Conservation (phyloP, 1,140 invertebrate genomes). For the Sminthurides bifidus region DNA sequence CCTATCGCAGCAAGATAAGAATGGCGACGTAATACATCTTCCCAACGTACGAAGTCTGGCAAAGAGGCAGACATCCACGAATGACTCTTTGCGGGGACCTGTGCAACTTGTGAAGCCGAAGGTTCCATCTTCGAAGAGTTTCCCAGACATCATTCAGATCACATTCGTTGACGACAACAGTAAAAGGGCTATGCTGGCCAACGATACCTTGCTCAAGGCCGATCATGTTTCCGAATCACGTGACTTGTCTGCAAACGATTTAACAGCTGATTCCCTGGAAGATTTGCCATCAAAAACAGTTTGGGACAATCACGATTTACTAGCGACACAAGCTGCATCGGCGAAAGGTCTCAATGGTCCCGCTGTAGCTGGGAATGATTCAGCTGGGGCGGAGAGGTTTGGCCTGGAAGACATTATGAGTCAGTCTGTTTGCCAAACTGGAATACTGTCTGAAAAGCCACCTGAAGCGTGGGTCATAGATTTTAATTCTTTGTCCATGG, state of each 20-base stretch:
- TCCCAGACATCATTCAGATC: constrained; percentile 29
- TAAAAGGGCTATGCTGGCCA: background rate
- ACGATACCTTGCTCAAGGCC: background rate
- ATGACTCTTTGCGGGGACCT: background rate
- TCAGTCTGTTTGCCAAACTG: constrained; percentile 8
- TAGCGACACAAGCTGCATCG: too few species aligned
- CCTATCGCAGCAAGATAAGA: background rate
- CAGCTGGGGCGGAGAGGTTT: background rate
- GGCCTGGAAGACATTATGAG: background rate
- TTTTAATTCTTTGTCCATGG: constrained; percentile 22
- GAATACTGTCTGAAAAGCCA: constrained; percentile 25
- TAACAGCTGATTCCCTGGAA: constrained; percentile 26
- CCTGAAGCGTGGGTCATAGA: constrained; percentile 30
- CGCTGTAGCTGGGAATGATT: too few species aligned
- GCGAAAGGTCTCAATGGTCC: too few species aligned
- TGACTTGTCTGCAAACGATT: background rate
- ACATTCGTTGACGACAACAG: constrained; percentile 4
- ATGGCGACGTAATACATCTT: too few species aligned
- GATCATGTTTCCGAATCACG: too few species aligned
- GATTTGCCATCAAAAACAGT: constrained; percentile 11
- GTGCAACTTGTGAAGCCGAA: background rate
- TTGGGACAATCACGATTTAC: too few species aligned
- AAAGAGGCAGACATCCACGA: too few species aligned
- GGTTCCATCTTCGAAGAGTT: constrained; percentile 28
- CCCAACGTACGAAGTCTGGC: too few species aligned